These are phyloP conservation scores for Hyaena hyaena DNA, from an alignment of 2,113 vertebrate species.

Conservation along the genomic window DNA sequence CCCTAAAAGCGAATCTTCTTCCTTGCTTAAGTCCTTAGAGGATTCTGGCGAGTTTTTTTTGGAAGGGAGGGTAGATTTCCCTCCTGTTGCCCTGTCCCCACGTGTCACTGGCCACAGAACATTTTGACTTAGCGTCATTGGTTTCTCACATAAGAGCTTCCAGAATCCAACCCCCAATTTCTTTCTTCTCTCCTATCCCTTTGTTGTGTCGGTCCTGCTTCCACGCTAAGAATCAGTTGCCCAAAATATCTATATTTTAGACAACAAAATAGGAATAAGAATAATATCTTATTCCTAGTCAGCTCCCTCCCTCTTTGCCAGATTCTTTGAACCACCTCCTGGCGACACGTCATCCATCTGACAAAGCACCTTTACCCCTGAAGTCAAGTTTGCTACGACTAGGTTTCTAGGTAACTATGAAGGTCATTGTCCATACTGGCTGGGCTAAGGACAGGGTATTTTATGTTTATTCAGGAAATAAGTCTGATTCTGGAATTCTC, in stretches of 20 bases:
- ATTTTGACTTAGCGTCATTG: neutral
- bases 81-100: neutral
- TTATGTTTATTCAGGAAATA: constrained; percentile 4
- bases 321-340: neutral
- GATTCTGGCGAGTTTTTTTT: neutral
- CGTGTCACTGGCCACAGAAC: neutral
- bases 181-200: neutral
- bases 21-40: neutral
- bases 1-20: neutral
- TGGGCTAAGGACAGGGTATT: neutral
- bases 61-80: neutral
- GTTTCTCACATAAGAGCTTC: neutral
- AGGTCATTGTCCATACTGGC: neutral
- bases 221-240: neutral
- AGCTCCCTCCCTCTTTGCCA: neutral
- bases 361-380: neutral
- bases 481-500: neutral
- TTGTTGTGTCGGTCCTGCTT: neutral
- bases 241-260: neutral
- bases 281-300: neutral
- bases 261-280: too few species aligned
- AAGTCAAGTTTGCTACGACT: neutral
- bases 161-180: too few species aligned
- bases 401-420: neutral
- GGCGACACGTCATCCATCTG: too few species aligned